A percentile compares a stretch with the other conserved stretches of the same genome.
Evolutionary conservation across 2,113 vertebrate species (phyloP).

Genomic region (Tachysurus fulvidraco): DNA sequence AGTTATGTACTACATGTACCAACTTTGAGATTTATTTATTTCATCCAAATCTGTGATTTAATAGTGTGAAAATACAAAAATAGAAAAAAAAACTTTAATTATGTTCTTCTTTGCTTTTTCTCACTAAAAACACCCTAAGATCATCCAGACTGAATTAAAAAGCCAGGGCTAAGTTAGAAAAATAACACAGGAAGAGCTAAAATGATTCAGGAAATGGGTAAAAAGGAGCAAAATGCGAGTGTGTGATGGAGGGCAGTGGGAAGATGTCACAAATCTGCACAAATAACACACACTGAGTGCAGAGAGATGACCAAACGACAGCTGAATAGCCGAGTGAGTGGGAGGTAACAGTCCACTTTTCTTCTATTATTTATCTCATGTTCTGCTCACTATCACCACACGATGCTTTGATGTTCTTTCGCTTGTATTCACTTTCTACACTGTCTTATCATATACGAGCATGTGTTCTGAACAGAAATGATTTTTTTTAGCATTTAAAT

Average conservation of each 20-base stretch:
- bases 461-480: background rate
- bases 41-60: background rate
- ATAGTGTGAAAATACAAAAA: background rate
- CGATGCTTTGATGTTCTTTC: background rate
- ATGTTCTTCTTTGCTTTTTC: background rate
- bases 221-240: background rate
- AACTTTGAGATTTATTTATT: background rate
- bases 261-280: slow-evolving; percentile 7
- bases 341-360: slow-evolving; percentile 5
- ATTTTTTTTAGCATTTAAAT: background rate
- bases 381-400: background rate
- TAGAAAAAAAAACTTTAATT: background rate
- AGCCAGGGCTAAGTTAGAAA: too few relatives aligned
- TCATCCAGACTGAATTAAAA: background rate
- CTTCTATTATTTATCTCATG: background rate
- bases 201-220: background rate
- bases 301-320: background rate
- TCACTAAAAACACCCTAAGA: background rate
- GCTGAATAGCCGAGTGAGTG: background rate
- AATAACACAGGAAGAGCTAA: background rate
- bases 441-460: background rate
- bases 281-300: slow-evolving; percentile 9
- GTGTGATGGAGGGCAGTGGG: background rate
- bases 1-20: background rate
- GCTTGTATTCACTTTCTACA: background rate